phyloP scores from a whole-genome alignment of 2,113 vertebrate genomes.

The Pionites leucogaster region DNA sequence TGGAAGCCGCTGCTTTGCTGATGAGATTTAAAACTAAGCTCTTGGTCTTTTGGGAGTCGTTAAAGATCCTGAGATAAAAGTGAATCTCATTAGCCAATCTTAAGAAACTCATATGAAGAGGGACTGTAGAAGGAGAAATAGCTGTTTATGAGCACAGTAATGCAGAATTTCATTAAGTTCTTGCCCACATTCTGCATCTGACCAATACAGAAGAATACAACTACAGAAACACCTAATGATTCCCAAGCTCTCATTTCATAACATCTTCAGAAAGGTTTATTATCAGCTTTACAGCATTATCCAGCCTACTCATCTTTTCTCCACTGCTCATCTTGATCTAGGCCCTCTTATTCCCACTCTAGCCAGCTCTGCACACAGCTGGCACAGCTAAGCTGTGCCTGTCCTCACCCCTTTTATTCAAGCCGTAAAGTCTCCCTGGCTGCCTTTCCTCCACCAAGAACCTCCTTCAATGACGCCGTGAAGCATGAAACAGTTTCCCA shows the following conservation, averaged over 20 bases:
- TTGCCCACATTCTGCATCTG: neutral
- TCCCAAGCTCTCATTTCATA: neutral
- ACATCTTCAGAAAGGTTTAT: constrained; percentile 2
- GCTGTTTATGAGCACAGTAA: constrained; percentile 21
- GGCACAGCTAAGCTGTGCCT: neutral
- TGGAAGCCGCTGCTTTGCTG: constrained; percentile 42
- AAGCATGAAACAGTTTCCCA: neutral
- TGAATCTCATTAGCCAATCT: constrained; percentile 52
- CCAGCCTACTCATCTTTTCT: neutral
- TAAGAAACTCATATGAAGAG: constrained; percentile 15
- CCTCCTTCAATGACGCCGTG: neutral
- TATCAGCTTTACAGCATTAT: neutral
- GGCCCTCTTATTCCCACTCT: neutral
- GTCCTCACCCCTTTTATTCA: neutral
- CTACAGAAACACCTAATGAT: neutral
- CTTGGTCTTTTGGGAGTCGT: constrained; percentile 26
- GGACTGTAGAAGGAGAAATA: neutral
- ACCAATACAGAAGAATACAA: neutral
- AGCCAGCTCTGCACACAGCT: neutral
- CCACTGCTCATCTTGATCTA: neutral
- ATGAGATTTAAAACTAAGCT: constrained; percentile 57
- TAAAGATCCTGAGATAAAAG: constrained; percentile 62
- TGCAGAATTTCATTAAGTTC: constrained; percentile 15
- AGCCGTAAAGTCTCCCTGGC: neutral
- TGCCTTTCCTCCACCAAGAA: neutral